Evolutionary conservation across 2,888 invertebrate species (phyloP).

Genomic region (Epirrhoe alternata): DNA sequence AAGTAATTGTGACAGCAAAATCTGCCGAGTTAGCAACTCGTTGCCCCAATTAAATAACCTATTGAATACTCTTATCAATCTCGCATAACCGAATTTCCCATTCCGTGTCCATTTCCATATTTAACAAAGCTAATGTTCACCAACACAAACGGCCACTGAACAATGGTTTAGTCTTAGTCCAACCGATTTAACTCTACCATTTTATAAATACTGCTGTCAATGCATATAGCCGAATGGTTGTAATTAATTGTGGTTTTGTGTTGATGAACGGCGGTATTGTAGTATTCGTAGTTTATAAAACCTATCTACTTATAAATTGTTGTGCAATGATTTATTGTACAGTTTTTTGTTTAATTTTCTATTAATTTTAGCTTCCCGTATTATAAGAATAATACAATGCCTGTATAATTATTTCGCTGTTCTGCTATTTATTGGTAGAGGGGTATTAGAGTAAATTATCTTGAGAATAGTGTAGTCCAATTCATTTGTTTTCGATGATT

Average conservation of each 20-base stretch:
- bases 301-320: not conserved
- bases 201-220: too few species aligned
- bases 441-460: slow-evolving; percentile 1
- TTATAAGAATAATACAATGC: not conserved
- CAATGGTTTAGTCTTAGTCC: too few species aligned
- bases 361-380: not conserved
- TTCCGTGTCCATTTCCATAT: slow-evolving; percentile 34
- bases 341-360: not conserved
- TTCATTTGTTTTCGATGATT: slow-evolving; percentile 26
- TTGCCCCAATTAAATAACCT: slow-evolving; percentile 27
- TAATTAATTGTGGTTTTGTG: not conserved
- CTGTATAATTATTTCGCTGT: not conserved
- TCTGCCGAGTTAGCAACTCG: not conserved
- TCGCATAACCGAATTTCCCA: slow-evolving; percentile 29
- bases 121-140: slow-evolving; percentile 6
- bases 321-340: not conserved
- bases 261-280: not conserved
- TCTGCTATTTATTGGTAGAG: not conserved
- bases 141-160: not conserved
- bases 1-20: too few species aligned
- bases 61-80: slow-evolving; percentile 9
- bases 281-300: not conserved
- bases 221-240: not conserved
- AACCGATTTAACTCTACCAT: too few species aligned
- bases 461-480: slow-evolving; percentile 17